Percentiles rank a stretch among this genome's conserved stretches.
phyloP scores from a whole-genome alignment of 2,888 invertebrate genomes.

The Ormyrus rosae region DNA sequence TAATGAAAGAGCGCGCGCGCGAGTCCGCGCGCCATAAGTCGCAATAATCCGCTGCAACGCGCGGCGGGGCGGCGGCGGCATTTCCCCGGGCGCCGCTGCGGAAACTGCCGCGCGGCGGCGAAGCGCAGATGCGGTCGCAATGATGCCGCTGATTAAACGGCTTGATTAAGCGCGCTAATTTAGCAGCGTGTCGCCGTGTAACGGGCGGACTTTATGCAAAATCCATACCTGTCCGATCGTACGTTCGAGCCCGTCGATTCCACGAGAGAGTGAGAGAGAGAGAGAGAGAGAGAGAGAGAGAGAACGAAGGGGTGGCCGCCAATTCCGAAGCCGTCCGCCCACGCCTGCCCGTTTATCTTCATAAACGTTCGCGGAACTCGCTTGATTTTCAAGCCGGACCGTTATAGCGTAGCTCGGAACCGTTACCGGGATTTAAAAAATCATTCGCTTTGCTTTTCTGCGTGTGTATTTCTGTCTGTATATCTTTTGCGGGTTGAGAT shows the following conservation, averaged over 20 bases:
- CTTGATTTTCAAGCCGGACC: background rate
- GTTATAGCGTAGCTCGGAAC: no score
- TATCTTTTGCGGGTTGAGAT: no score
- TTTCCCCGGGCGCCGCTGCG: constrained; percentile 38
- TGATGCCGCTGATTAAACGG: constrained; percentile 74
- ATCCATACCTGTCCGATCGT: constrained; percentile 59
- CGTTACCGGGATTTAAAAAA: no score
- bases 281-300: no score
- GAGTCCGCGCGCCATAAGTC: constrained; percentile 28
- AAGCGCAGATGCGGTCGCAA: constrained; percentile 72
- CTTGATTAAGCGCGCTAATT: constrained; percentile 73
- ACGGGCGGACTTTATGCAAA: constrained; percentile 62
- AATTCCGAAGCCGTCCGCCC: background rate
- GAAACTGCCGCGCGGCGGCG: constrained; percentile 66
- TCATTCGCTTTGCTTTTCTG: no score
- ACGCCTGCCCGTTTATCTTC: constrained; percentile 40
- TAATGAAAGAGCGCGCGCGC: no score
- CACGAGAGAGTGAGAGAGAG: no score
- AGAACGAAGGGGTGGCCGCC: background rate
- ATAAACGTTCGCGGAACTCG: constrained; percentile 20
- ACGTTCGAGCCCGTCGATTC: constrained; percentile 10
- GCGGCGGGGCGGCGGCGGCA: background rate
- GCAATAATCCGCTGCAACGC: constrained; percentile 18
- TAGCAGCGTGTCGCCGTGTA: constrained; percentile 63
- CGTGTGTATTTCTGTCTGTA: no score